phyloP scores from a whole-genome alignment of 2,797 vertebrate species.

The Emys orbicularis region DNA sequence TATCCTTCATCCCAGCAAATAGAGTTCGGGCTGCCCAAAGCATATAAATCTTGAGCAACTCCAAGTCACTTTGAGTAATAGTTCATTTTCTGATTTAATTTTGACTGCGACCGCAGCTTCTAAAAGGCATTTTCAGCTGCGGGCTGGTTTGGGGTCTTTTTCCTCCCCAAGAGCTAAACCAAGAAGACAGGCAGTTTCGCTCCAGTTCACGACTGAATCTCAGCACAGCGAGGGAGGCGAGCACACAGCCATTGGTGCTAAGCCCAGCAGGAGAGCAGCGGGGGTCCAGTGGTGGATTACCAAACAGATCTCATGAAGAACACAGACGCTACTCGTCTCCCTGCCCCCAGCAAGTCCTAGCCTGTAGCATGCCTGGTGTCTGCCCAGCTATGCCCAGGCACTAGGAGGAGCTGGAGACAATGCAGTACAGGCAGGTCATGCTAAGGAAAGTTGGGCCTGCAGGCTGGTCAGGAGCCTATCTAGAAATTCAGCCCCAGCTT shows the following conservation, averaged over 20 bases:
- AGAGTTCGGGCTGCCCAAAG: conserved; percentile 24
- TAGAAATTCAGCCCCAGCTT: too few species aligned
- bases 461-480: rapidly evolving
- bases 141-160: not conserved
- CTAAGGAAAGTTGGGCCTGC: not conserved
- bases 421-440: rapidly evolving
- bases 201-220: not conserved
- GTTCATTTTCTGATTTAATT: conserved; percentile 33
- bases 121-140: not conserved
- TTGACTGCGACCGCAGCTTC: not conserved
- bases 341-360: not conserved
- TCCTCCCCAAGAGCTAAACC: not conserved
- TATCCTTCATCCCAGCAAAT: not conserved
- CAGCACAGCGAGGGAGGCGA: not conserved
- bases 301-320: not conserved
- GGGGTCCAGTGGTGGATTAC: not conserved
- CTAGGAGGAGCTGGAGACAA: not conserved
- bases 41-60: not conserved
- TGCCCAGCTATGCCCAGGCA: not conserved
- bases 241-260: not conserved
- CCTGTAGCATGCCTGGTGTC: not conserved
- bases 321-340: not conserved
- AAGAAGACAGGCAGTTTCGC: not conserved
- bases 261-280: not conserved
- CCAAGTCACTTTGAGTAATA: not conserved